Percentiles rank a stretch among this genome's conserved stretches.
Conservation (phyloP, 2,888 invertebrate genomes). For the Thumatha senex region DNA sequence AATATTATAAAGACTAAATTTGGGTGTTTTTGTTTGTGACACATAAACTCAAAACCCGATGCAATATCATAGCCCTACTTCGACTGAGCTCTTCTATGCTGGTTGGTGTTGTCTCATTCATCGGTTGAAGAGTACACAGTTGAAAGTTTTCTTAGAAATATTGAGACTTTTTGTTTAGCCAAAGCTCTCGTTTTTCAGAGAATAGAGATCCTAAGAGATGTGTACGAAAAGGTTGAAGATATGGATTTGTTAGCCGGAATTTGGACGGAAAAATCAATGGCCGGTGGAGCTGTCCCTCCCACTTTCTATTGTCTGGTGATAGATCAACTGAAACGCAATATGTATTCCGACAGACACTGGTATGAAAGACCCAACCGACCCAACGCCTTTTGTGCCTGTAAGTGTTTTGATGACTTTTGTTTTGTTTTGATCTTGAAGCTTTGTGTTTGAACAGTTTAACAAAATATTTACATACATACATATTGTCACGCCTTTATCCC, state of each 20-base stretch:
- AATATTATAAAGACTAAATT: too few species aligned
- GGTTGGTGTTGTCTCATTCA: too few species aligned
- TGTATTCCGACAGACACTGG: slow-evolving; percentile 22
- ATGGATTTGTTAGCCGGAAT: slow-evolving; percentile 20
- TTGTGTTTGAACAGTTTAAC: too few species aligned
- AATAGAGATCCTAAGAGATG: slow-evolving; percentile 4
- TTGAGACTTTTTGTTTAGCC: too few species aligned
- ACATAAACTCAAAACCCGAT: too few species aligned
- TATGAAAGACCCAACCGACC: slow-evolving; percentile 17
- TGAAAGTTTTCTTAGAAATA: too few species aligned
- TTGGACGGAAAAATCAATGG: slow-evolving; percentile 12
- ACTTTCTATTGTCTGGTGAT: slow-evolving; percentile 17
- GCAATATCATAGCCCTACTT: too few species aligned
- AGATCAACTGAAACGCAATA: slow-evolving; percentile 13
- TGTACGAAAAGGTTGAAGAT: slow-evolving; percentile 11
- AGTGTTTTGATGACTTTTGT: neutral
- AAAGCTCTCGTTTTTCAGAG: slow-evolving; percentile 8
- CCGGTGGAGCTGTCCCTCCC: slow-evolving; percentile 10
- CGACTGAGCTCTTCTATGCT: too few species aligned
- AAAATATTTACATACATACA: too few species aligned
- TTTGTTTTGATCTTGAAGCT: neutral
- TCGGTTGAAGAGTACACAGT: too few species aligned
- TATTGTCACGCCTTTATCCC: too few species aligned
- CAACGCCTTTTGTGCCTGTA: slow-evolving; percentile 12
- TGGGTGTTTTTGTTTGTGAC: too few species aligned